These are phyloP conservation scores for Cyphomyrmex costatus DNA, from an alignment of 1,140 invertebrate species.

Conservation along the genomic window DNA sequence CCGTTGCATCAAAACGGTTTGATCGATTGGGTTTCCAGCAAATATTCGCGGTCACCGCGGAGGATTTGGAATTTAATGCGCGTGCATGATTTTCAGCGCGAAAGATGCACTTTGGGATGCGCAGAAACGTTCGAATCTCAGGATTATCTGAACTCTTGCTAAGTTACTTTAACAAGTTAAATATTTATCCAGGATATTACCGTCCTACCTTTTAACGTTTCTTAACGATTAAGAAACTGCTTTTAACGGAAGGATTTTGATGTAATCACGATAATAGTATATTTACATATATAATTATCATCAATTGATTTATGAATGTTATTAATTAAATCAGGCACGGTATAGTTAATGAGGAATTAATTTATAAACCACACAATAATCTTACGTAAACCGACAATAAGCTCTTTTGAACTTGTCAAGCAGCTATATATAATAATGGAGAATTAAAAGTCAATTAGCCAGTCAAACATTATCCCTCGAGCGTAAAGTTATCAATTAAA, in stretches of 20 bases:
- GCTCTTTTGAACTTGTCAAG: not conserved
- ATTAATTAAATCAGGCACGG: not conserved
- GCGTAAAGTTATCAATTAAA: constrained; percentile 49
- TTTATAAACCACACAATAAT: not conserved
- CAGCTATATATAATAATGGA: not conserved
- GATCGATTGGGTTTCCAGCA: constrained; percentile 64
- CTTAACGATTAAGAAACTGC: not conserved
- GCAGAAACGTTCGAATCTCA: not conserved
- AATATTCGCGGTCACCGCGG: constrained; percentile 47
- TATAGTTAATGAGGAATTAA: not conserved
- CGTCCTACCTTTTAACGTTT: not conserved
- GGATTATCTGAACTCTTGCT: constrained; percentile 8
- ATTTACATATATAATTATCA: not conserved
- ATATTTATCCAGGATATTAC: constrained; percentile 25
- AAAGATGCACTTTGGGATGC: not conserved
- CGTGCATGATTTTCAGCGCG: constrained; percentile 43
- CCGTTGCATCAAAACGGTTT: constrained; percentile 65
- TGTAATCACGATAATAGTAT: not conserved
- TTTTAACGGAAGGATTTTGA: not conserved
- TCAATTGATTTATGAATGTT: not conserved
- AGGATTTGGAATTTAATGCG: not conserved
- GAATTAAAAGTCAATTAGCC: constrained; percentile 44
- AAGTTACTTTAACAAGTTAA: constrained; percentile 31
- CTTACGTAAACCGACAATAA: not conserved
- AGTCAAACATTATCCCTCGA: constrained; percentile 29